Evolutionary conservation across 2,113 vertebrate genomes (phyloP).

Genomic region (Archocentrus centrarchus): DNA sequence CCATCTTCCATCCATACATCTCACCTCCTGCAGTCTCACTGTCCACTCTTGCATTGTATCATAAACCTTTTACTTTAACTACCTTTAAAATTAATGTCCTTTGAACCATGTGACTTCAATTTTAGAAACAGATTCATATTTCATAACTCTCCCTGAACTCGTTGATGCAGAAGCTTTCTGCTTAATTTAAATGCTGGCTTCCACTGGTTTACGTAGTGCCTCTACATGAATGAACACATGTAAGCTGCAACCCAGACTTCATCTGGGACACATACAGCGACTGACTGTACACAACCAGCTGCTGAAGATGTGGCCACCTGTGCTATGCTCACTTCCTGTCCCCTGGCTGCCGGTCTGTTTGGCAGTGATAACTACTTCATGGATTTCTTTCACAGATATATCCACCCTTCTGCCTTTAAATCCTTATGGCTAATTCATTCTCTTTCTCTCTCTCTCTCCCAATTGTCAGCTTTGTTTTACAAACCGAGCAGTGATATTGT

Average conservation of each 20-base stretch:
- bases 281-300: background rate
- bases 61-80: background rate
- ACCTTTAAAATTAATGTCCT: constrained; percentile 34
- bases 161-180: background rate
- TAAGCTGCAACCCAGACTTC: background rate
- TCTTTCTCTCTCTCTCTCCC: constrained; percentile 28
- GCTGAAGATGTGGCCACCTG: constrained; percentile 21
- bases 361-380: constrained; percentile 54
- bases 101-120: background rate
- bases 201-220: background rate
- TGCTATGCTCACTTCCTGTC: constrained; percentile 25
- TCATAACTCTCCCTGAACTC: constrained; percentile 18
- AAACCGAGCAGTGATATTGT: constrained; percentile 57
- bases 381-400: constrained; percentile 47
- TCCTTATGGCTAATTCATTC: constrained; percentile 19
- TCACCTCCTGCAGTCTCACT: background rate
- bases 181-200: constrained; percentile 18
- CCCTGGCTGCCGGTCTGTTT: constrained; percentile 47
- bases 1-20: background rate
- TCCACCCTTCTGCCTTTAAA: constrained; percentile 43
- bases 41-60: background rate
- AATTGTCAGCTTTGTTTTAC: constrained; percentile 70
- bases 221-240: constrained; percentile 18
- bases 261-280: constrained; percentile 2
- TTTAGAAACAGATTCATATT: constrained; percentile 37